Conservation (phyloP, 2,888 invertebrate species). For the Dicranocentrus wangi region DNA sequence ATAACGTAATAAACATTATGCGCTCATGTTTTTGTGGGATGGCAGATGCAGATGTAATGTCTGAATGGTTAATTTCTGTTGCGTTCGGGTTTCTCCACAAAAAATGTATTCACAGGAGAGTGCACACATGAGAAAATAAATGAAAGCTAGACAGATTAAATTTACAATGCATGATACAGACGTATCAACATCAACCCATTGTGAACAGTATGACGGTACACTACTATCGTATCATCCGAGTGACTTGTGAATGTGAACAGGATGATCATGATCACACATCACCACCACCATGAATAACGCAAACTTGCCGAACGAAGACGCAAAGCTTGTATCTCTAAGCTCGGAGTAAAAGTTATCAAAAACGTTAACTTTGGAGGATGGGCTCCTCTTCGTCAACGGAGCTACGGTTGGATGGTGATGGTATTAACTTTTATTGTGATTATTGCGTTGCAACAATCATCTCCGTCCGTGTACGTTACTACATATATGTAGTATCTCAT, state of each 20-base stretch:
- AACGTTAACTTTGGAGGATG: slow-evolving; percentile 2
- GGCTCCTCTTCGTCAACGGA: slow-evolving; percentile 23
- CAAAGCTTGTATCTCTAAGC: background rate
- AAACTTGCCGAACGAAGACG: background rate
- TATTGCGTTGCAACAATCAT: slow-evolving; percentile 20
- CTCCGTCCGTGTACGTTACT: no score
- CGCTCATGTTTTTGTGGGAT: slow-evolving; percentile 25
- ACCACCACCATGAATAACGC: slow-evolving; percentile 12
- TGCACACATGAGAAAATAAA: no score
- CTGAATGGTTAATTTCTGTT: slow-evolving; percentile 53
- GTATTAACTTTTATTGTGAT: slow-evolving; percentile 55
- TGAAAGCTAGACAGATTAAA: slow-evolving; percentile 32
- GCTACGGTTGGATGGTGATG: slow-evolving; percentile 55
- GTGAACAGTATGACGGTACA: slow-evolving; percentile 34
- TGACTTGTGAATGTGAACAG: slow-evolving; percentile 56
- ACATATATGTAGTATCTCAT: no score
- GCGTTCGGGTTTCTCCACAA: no score
- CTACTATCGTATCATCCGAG: slow-evolving; percentile 31
- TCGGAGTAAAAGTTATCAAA: no score
- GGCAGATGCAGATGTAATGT: slow-evolving; percentile 52
- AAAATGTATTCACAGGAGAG: no score
- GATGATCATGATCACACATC: slow-evolving; percentile 53
- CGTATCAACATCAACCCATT: slow-evolving; percentile 47
- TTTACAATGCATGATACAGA: slow-evolving; percentile 43
- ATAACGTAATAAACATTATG: slow-evolving; percentile 44